Base-by-base conservation (phyloP, 1,140 invertebrate genomes). In the Heliothis subflexa region DNA sequence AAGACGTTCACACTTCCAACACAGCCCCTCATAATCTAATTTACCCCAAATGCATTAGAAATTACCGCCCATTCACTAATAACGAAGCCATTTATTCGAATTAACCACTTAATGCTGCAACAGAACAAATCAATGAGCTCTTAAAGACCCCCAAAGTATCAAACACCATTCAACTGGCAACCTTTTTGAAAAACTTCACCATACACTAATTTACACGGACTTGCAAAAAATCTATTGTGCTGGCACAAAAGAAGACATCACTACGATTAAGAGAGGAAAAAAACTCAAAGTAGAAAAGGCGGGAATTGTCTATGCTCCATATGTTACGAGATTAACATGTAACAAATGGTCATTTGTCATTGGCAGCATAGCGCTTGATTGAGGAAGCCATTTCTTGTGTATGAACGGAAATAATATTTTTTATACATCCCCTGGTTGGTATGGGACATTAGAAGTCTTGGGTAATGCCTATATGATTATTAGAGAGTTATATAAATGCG, bases 161-260 rank as follows among this genome's bases (percentile, higher is more conserved):
- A 88, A 79, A 86, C 49, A 80, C 87, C 88, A 90, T 91, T 90
- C 84, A 90, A 73, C 78, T n/a, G 25, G 77, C 33, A 83, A 61
- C 71, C 84, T 85, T 84, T 89, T 88, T 66, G 71, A 83, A 83
- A 85, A 85, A 83, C 61, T 77, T 49, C 74, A 76, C 55, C 74
- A 76, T 78, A 88, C 81, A 82, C 86, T 87, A 92, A 91, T 93
- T 94, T 93, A 93, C 85, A 91, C 88, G 88, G 81, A 83, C 78
- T 76, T 91, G 90, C 90, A 90, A 93, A 94, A 93, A 92, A 82
- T 57, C 89, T 75, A 90, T 94, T 94, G 92, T 93, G 86, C 77
- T 81, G 85, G 82, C 84, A 94, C 90, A 94, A 94, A 93, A 91
- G 91, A 93, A 93, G 93, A 93, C 89, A 94, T 94, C 92, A 92